phyloP scores from a whole-genome alignment of 1,140 invertebrate genomes.

The Zaprionus ghesquierei region DNA sequence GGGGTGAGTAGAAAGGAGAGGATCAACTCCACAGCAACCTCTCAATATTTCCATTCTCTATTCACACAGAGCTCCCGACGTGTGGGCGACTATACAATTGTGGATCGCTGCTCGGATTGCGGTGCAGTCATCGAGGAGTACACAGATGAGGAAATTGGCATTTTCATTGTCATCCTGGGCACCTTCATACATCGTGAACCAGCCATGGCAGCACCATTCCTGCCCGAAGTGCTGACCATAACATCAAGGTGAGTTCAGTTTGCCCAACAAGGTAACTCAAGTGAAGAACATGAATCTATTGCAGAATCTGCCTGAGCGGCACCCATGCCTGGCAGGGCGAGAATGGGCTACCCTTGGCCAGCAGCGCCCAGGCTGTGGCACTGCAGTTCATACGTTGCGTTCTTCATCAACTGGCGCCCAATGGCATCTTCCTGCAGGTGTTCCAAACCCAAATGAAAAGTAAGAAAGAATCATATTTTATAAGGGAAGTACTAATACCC shows the following conservation, averaged over 20 bases:
- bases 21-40: too few species aligned
- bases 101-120: conserved; percentile 89
- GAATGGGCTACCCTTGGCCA: conserved; percentile 92
- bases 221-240: conserved; percentile 95
- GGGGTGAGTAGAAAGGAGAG: too few species aligned
- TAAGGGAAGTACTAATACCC: neutral
- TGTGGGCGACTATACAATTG: conserved; percentile 89
- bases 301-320: conserved; percentile 88
- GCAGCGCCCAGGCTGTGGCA: conserved; percentile 95
- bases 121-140: conserved; percentile 95
- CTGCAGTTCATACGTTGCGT: conserved; percentile 98
- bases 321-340: conserved; percentile 96
- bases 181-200: conserved; percentile 99
- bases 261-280: neutral
- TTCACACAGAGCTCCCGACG: conserved; percentile 86
- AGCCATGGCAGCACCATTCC: conserved; percentile 93
- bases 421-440: conserved; percentile 97
- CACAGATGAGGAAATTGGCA: conserved; percentile 97
- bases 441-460: conserved; percentile 95
- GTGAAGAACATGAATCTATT: neutral
- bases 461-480: conserved; percentile 66
- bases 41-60: neutral
- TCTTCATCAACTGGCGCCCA: conserved; percentile 97
- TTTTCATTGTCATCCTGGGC: conserved; percentile 96
- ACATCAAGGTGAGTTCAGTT: conserved; percentile 89